phyloP scores from a whole-genome alignment of 2,888 invertebrate species.

The Rosalia funebris region DNA sequence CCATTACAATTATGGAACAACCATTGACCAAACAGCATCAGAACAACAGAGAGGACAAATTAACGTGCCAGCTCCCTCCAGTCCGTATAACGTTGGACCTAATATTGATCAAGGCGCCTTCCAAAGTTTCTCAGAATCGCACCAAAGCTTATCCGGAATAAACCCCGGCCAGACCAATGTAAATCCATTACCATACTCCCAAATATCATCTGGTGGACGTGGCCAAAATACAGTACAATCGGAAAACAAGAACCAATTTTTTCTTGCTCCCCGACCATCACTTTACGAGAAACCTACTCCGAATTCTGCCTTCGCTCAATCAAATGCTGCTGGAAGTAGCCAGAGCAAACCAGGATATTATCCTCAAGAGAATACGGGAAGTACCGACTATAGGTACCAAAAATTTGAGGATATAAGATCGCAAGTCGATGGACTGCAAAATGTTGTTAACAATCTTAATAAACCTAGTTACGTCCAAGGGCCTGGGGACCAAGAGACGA shows the following conservation, averaged over 20 bases:
- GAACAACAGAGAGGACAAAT: no score
- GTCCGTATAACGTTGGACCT: background rate
- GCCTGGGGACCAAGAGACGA: slow-evolving; percentile 51
- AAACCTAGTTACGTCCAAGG: slow-evolving; percentile 52
- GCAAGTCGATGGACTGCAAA: slow-evolving; percentile 56
- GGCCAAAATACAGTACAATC: no score
- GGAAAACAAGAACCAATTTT: slow-evolving; percentile 31
- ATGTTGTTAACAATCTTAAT: slow-evolving; percentile 54
- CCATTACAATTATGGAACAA: no score
- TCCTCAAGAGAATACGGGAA: slow-evolving; percentile 31
- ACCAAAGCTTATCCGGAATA: background rate
- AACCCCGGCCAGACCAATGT: background rate
- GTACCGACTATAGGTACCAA: slow-evolving; percentile 36
- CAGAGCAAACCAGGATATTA: slow-evolving; percentile 44
- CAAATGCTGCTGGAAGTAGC: slow-evolving; percentile 33
- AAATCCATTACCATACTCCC: background rate
- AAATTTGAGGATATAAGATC: slow-evolving; percentile 52
- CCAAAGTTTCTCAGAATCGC: background rate
- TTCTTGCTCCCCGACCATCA: slow-evolving; percentile 22
- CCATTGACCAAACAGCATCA: no score
- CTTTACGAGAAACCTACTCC: background rate
- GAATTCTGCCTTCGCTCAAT: slow-evolving; percentile 2
- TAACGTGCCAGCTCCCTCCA: background rate
- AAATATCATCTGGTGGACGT: background rate
- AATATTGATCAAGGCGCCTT: background rate